Conservation (phyloP, 2,113 vertebrate genomes). For the Herpailurus yagouaroundi region DNA sequence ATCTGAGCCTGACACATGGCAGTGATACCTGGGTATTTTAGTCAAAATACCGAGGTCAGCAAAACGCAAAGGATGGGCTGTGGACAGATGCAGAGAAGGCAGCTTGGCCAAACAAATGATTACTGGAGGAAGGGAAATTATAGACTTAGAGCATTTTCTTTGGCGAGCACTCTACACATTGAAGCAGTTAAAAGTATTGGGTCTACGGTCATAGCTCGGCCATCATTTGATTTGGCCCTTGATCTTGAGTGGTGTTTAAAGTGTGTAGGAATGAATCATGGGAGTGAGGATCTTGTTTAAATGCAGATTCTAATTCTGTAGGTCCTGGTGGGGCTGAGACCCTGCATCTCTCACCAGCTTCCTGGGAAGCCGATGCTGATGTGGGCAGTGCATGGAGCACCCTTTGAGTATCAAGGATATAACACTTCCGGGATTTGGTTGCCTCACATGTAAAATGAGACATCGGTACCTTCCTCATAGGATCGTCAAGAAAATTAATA, state of each 20-base stretch:
- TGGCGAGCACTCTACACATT: not conserved
- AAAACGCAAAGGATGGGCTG: not conserved
- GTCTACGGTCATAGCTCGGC: not conserved
- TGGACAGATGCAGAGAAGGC: not conserved
- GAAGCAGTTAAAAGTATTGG: not conserved
- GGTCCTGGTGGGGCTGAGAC: not conserved
- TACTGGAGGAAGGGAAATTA: not conserved
- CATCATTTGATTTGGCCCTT: not conserved
- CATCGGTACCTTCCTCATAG: not conserved
- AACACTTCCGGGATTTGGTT: not conserved
- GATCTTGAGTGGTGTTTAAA: not conserved
- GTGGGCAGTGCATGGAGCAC: not conserved
- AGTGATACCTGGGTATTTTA: not conserved
- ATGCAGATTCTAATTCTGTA: not conserved
- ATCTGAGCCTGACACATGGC: not conserved
- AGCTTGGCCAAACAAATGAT: not conserved
- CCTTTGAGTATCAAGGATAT: not conserved
- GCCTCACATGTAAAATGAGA: not conserved
- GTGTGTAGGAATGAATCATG: not conserved
- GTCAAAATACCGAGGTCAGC: not conserved
- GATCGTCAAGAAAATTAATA: not conserved
- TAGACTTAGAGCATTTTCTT: not conserved
- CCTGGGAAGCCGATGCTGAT: not conserved
- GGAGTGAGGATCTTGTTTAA: not conserved
- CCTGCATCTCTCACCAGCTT: not conserved